Base-by-base conservation (phyloP, 2,113 vertebrate genomes). In the Mobula birostris region DNA sequence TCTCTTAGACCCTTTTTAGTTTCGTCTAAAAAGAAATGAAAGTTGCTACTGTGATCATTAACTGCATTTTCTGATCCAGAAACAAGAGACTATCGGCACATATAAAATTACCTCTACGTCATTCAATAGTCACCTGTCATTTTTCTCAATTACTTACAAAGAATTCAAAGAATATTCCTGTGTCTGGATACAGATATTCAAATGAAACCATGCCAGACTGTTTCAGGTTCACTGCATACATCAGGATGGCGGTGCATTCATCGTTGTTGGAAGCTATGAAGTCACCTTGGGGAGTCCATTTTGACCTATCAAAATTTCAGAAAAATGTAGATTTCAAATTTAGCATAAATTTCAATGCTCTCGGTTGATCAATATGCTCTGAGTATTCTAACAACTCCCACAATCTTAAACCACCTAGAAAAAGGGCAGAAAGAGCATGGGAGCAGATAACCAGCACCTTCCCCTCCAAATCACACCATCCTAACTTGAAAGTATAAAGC, bases 141-240 rank as follows among this genome's bases (percentile, higher is more conserved):
- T 11, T 56, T 27, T 6, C 3, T 21, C 27, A 79, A 90, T 36
- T 66, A 97, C 98, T 97, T 96, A 99, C 98, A 17, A 97, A 99
- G 95, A 99, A 99, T 96, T 99, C 98, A 94, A 99, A 99, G 96
- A 98, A 97, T 95, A 99, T 97, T 96, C 95, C 97, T 96, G 95
- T 97, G 95, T 99, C 98, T 0, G 98, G 97, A 95, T 99, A 98
- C 96, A 98, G 97, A 96, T 99, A 99, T 90, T 99, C 98, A 80
- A 99, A 99, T 94, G 96, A 96, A 94, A 99, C 96, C 0, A 96
- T 97, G 95, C 99, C 99, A 0, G 98, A 96, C 95, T 98, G 97
- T 96, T 99, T 99, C 95, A 99, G 97, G 96, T 95, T 98, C 95
- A 99, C 98, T 0, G 98, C 97, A 0, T 99, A 99, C 94, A 98